A percentile compares a stretch with the other conserved stretches of the same genome.
Evolutionary conservation across 2,113 vertebrate species (phyloP).

Genomic region (Cyphomyrus plagiostoma): DNA sequence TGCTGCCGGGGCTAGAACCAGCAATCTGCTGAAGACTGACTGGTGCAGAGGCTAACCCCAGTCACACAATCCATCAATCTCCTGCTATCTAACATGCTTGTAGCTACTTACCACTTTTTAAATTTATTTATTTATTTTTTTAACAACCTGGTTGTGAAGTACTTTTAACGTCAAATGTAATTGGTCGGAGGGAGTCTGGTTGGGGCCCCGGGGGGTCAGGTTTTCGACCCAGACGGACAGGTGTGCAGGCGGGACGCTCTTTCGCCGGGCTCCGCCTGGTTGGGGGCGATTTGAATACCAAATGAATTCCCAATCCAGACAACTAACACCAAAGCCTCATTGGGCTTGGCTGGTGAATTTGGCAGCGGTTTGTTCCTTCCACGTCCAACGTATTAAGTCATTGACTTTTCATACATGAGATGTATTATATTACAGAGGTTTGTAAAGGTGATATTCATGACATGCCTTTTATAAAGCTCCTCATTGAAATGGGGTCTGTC

Average conservation of each 20-base stretch:
- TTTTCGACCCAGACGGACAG: background rate
- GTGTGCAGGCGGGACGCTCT: background rate
- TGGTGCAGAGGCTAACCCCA: background rate
- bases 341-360: background rate
- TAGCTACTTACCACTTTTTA: background rate
- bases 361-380: background rate
- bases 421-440: background rate
- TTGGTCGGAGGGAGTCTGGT: background rate
- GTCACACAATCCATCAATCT: background rate
- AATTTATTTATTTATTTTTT: background rate
- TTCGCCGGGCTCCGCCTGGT: background rate
- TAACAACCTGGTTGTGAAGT: background rate
- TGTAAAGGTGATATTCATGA: background rate
- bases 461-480: background rate
- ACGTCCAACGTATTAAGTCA: background rate
- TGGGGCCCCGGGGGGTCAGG: background rate
- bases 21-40: background rate
- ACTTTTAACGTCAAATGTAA: background rate
- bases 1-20: background rate
- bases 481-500: background rate
- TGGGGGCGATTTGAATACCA: conserved; percentile 2
- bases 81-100: background rate
- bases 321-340: background rate
- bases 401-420: background rate
- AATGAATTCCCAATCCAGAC: background rate